phyloP scores from a whole-genome alignment of 1,140 invertebrate genomes.

The Aphis gossypii region DNA sequence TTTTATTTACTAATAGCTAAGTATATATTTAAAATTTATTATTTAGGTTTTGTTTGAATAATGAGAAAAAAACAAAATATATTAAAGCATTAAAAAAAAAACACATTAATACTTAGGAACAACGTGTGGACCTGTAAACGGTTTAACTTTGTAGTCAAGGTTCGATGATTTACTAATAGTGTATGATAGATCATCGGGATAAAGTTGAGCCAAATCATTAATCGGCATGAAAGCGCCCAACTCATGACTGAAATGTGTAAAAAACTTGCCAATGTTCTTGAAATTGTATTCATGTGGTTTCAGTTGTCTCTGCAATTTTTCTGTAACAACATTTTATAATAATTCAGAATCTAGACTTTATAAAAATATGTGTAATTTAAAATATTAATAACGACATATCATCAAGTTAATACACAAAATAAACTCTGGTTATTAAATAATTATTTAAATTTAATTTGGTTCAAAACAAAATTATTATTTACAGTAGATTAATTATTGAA shows the following conservation, averaged over 20 bases:
- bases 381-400: background rate
- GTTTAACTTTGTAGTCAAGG: background rate
- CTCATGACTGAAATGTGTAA: conserved; percentile 9
- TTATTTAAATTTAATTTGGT: background rate
- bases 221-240: conserved; percentile 5
- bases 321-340: conserved; percentile 6
- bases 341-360: background rate
- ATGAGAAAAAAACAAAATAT: background rate
- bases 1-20: background rate
- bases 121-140: background rate
- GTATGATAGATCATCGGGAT: conserved; percentile 20
- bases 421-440: background rate
- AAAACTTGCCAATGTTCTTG: conserved; percentile 26
- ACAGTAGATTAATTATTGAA: background rate
- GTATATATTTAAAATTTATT: background rate
- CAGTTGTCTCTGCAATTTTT: conserved; percentile 24
- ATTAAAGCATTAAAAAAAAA: background rate
- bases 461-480: background rate
- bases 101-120: conserved; percentile 49
- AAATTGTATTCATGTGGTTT: background rate
- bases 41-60: background rate
- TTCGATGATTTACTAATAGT: conserved; percentile 3
- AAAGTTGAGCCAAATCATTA: background rate
- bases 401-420: background rate
- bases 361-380: background rate